A percentile compares a stretch with the other conserved stretches of the same genome.
phyloP scores from a whole-genome alignment of 2,888 invertebrate species.

The Chaitophorus viminalis region DNA sequence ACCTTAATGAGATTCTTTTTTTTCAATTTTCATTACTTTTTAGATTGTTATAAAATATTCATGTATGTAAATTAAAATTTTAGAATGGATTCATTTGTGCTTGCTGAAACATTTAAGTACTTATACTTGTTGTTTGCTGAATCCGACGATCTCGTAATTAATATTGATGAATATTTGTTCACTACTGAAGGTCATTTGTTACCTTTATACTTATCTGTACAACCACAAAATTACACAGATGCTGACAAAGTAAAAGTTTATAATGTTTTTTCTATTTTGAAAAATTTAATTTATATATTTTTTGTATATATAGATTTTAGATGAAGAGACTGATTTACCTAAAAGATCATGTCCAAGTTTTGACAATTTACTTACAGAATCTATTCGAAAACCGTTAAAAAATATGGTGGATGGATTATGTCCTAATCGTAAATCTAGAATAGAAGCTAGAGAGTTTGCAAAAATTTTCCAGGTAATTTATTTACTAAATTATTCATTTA shows the following conservation, averaged over 20 bases:
- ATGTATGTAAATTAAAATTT: constrained; percentile 58
- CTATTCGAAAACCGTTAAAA: constrained; percentile 78
- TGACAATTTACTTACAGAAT: constrained; percentile 58
- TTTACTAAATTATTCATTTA: constrained; percentile 2
- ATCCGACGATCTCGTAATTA: constrained; percentile 81
- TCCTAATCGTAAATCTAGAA: constrained; percentile 69
- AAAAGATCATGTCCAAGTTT: constrained; percentile 59
- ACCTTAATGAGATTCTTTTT: background rate
- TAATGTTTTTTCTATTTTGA: background rate
- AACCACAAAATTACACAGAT: constrained; percentile 61
- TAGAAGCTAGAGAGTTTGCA: constrained; percentile 54
- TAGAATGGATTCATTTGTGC: constrained; percentile 97
- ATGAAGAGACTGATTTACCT: constrained; percentile 49
- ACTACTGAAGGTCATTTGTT: constrained; percentile 96
- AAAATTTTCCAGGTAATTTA: constrained; percentile 48
- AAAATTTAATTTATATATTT: background rate
- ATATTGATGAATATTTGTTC: constrained; percentile 87
- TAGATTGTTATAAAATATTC: background rate
- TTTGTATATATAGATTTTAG: constrained; percentile 38
- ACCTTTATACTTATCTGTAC: constrained; percentile 77
- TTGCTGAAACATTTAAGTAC: constrained; percentile 98
- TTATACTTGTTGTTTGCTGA: constrained; percentile 93
- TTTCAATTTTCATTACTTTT: background rate
- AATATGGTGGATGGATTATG: constrained; percentile 86
- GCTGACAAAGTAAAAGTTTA: constrained; percentile 42